Conservation (phyloP, 2,797 vertebrate species). For the Salmo trutta region DNA sequence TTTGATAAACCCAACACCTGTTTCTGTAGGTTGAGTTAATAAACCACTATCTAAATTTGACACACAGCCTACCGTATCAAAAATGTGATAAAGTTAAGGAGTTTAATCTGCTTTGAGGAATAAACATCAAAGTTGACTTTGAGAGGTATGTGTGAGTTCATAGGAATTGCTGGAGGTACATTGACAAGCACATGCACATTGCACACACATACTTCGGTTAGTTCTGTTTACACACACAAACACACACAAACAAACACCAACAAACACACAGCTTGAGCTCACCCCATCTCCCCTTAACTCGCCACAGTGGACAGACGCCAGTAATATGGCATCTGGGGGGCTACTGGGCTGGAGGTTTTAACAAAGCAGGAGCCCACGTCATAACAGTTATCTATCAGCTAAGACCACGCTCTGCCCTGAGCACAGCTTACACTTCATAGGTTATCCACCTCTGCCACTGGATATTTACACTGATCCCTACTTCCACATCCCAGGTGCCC, state of each 20-base stretch:
- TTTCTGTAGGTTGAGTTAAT: background rate
- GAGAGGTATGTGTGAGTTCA: background rate
- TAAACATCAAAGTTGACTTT: background rate
- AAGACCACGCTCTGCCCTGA: constrained; percentile 51
- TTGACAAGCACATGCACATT: background rate
- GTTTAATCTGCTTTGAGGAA: background rate
- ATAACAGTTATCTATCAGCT: constrained; percentile 56
- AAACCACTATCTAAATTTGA: background rate
- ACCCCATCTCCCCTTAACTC: constrained; percentile 10
- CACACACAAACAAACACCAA: background rate
- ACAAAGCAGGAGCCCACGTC: constrained; percentile 50
- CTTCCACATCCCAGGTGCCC: constrained; percentile 36
- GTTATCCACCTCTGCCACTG: constrained; percentile 62
- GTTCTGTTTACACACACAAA: background rate
- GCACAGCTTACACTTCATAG: constrained; percentile 64
- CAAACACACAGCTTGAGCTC: background rate
- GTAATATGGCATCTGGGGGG: constrained; percentile 23
- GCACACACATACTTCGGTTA: background rate
- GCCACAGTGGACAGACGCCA: constrained; percentile 24
- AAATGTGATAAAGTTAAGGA: background rate
- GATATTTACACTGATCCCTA: constrained; percentile 74
- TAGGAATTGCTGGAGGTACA: background rate
- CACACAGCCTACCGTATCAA: background rate
- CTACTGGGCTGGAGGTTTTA: constrained; percentile 37
- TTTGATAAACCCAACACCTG: background rate